phyloP scores from a whole-genome alignment of 2,888 invertebrate species.

The Cylindroiulus punctatus region DNA sequence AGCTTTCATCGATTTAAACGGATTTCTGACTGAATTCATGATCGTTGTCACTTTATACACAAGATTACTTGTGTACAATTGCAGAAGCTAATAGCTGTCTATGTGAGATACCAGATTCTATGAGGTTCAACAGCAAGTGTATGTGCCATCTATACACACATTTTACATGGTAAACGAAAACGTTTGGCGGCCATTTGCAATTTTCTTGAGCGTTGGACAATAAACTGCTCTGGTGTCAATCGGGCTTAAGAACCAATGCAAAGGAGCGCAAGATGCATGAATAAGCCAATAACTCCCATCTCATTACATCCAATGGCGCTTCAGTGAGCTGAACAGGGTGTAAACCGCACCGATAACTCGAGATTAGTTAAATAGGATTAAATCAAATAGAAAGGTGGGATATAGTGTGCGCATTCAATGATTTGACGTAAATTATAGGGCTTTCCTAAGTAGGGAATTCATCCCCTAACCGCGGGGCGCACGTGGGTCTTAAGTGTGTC shows the following conservation, averaged over 20 bases:
- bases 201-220: not conserved
- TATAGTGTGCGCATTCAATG: not conserved
- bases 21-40: no score
- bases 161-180: not conserved
- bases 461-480: slow-evolving; percentile 36
- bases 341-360: slow-evolving; percentile 43
- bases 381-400: slow-evolving; percentile 45
- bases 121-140: no score
- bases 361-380: slow-evolving; percentile 47
- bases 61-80: no score
- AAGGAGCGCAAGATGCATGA: slow-evolving; percentile 36
- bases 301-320: slow-evolving; percentile 40
- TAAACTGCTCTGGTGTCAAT: not conserved
- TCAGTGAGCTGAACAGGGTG: slow-evolving; percentile 35
- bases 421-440: slow-evolving; percentile 47
- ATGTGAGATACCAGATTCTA: no score
- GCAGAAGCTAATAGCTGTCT: no score
- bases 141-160: no score
- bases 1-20: no score
- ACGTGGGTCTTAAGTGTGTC: not conserved
- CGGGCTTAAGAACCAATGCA: not conserved
- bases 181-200: not conserved
- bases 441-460: slow-evolving; percentile 12
- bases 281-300: slow-evolving; percentile 47
- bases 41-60: no score